Conservation (phyloP, 2,797 vertebrate genomes). For the Otolemur crassicaudatus region DNA sequence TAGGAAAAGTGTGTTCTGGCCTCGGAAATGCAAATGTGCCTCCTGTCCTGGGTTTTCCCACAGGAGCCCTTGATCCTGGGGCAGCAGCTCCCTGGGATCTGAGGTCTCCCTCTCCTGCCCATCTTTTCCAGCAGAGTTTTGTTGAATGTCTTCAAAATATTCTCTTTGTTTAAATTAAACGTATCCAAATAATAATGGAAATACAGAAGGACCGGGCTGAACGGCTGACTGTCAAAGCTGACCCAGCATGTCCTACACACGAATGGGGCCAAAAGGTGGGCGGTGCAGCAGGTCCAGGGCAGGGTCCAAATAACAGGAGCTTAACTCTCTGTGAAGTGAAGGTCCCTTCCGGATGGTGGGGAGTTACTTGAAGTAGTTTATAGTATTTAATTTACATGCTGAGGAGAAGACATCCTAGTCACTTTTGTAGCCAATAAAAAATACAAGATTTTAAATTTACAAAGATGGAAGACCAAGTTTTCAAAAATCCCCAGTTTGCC, state of each 20-base stretch:
- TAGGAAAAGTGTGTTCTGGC: not conserved
- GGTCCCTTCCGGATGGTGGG: not conserved
- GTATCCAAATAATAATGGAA: rapidly evolving
- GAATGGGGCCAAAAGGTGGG: rapidly evolving
- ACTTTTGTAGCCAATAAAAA: not conserved
- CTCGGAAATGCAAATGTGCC: not conserved
- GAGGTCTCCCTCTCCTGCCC: rapidly evolving
- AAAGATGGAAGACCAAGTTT: not conserved
- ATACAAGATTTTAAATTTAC: not conserved
- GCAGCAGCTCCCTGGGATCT: rapidly evolving
- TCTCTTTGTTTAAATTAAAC: not conserved
- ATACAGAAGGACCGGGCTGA: not conserved
- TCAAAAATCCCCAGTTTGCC: not conserved
- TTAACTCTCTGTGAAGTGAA: rapidly evolving
- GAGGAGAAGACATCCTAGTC: not conserved
- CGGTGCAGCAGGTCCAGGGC: rapidly evolving
- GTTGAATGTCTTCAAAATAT: not conserved
- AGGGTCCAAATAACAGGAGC: not conserved
- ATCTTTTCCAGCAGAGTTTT: not conserved
- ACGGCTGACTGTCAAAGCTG: rapidly evolving
- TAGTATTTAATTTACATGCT: rapidly evolving
- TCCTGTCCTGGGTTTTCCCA: not conserved
- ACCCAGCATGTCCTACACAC: rapidly evolving
- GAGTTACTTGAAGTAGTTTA: no score
- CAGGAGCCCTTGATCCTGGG: rapidly evolving